Base-by-base conservation (phyloP, 2,888 invertebrate species). In the Byasa hedistus region DNA sequence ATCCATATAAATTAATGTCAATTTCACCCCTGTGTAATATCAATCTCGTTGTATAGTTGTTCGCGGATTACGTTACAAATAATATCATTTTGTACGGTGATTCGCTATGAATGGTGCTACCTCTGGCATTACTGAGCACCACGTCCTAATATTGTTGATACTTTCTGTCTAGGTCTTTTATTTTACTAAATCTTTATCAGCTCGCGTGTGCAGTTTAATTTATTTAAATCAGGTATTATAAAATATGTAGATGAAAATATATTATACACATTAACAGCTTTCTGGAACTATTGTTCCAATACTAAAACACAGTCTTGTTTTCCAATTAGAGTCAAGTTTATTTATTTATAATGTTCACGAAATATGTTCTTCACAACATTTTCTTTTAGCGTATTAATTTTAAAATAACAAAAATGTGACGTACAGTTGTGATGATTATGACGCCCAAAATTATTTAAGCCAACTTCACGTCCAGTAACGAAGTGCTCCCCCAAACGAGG, bases 1-100 rank as follows among this genome's bases (percentile, higher is more conserved):
- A 89, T 87, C 90, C 89, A 90, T 91, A 91, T 91, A 91, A 91
- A 91, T 91, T 91, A 91, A 90, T 89, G 91, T 85, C 90, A 86
- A 89, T 87, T 84, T 84, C 85, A 87, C 91, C 91, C 91, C 76
- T 84, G 90, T 80, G 91, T 87, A 87, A 86, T 90, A 90, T 91
- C 90, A 91, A 89, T 91, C 90, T 70, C 65, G 79, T n/a, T 77
- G 79, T 78, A 74, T 85, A 87, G 87, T 89, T 89, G 91, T 91
- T 91, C 89, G 88, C 90, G 89, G 91, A 91, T 91, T 91, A 89
- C 81, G 89, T 91, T 89, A 86, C 91, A 89, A 91, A 91, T 91
- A 91, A 91, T 91, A 89, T 89, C 86, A 91, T 91, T 91, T 88
- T 88, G 88, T 87, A 91, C 91, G 91, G 89, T 88, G 89, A 91